Base-by-base conservation (phyloP, 1,140 invertebrate species). In the Lordiphosa collinella region DNA sequence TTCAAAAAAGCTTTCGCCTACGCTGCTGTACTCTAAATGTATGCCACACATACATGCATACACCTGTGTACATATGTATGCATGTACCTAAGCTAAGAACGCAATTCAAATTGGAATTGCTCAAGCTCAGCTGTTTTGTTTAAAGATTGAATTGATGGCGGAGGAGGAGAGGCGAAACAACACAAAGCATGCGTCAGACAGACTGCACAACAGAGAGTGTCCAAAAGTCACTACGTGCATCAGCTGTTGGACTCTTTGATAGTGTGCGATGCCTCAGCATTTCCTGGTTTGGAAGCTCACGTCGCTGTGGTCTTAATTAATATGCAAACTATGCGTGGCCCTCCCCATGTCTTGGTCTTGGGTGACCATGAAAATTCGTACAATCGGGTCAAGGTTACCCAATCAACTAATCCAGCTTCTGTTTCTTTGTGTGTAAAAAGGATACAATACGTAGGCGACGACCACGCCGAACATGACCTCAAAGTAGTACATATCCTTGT, bases 381-480 rank as follows among this genome's bases (percentile, higher is more conserved):
- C 52, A 73, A 75, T 71, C 38, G 29, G 76, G 76, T 80, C 76
- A 80, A 80, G 76, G 76, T 82, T 54, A 67, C 16, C 25, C 25
- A 10, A 22, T 37, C 31, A 11, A n/a, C n/a, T n/a, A n/a, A 18
- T 31, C 32, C 41, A 2, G 44, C 25, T 32, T 25, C 38, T n/a
- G n/a, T n/a, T 9, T 32, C 12, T 51, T 52, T 48, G n/a, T 25
- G 40, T 60, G 48, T 57, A 34, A 89, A 95, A 97, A 97, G 96
- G 96, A 97, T 98, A 99, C 97, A 99, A 99, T 90, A 99, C 96
- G 89, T 99, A 99, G n/a, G 94, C 94, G 51, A 96, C 90, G 84
- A 97, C 95, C 58, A 98, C 94, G 73, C 95, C 97, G 43, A 92
- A 91, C 71, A 99, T 90, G 46, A 99, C 98, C 93, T 97, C 93